phyloP scores from a whole-genome alignment of 2,113 vertebrate genomes.

The Calypte anna region DNA sequence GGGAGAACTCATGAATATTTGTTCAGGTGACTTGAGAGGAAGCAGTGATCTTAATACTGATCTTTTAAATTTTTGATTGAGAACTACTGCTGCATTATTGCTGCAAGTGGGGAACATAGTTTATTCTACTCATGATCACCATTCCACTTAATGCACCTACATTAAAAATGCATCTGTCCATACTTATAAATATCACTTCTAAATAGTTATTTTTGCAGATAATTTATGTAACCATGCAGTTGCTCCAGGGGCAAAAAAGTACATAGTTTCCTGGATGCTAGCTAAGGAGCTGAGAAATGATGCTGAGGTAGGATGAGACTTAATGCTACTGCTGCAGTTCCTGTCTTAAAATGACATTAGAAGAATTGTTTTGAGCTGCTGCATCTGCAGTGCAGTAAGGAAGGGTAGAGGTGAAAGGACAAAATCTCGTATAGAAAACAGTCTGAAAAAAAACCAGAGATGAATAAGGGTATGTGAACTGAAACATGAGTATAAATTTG shows the following conservation, averaged over 20 bases:
- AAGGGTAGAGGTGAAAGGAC: constrained; percentile 21
- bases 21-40: not conserved
- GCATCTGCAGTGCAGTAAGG: constrained; percentile 62
- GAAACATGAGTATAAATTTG: not conserved
- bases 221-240: not conserved
- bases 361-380: constrained; percentile 41
- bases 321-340: constrained; percentile 29
- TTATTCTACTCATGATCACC: not conserved
- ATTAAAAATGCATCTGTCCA: not conserved
- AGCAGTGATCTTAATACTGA: not conserved
- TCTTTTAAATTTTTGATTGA: not conserved
- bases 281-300: not conserved
- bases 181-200: not conserved
- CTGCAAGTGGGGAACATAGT: not conserved
- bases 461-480: not conserved
- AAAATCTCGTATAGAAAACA: not conserved
- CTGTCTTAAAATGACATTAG: constrained; percentile 43
- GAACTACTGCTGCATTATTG: not conserved
- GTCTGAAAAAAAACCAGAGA: not conserved
- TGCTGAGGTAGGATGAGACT: not conserved
- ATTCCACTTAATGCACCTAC: not conserved
- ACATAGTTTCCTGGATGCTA: not conserved
- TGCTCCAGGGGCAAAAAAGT: not conserved
- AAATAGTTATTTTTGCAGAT: not conserved
- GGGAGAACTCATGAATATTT: not conserved